These are phyloP conservation scores for Heliconius aoede DNA, from an alignment of 2,888 invertebrate species.

Conservation along the genomic window DNA sequence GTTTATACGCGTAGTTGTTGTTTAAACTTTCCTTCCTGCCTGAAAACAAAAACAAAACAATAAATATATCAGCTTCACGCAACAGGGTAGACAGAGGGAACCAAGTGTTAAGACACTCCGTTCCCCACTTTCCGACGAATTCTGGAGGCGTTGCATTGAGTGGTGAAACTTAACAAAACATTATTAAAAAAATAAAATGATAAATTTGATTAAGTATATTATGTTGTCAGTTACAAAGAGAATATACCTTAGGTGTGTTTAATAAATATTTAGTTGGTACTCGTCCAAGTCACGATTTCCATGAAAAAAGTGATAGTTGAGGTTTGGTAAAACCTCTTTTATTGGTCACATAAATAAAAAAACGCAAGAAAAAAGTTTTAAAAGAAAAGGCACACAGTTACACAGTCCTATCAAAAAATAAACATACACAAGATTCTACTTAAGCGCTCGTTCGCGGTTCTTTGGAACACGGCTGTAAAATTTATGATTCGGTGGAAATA, in stretches of 20 bases:
- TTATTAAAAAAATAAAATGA: background rate
- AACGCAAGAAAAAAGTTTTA: conserved; percentile 61
- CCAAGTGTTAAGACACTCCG: too few species aligned
- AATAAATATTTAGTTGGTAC: conserved; percentile 53
- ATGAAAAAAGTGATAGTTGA: conserved; percentile 71
- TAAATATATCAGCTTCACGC: too few species aligned
- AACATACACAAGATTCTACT: conserved; percentile 80
- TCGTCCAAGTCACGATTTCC: conserved; percentile 67
- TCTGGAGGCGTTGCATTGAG: too few species aligned
- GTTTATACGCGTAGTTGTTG: too few species aligned
- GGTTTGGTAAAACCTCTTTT: conserved; percentile 72
- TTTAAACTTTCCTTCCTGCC: too few species aligned
- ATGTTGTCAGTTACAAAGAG: background rate
- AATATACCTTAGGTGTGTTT: background rate
- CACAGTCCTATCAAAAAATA: conserved; percentile 82
- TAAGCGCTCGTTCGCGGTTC: conserved; percentile 73
- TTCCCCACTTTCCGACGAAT: too few species aligned
- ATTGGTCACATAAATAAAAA: conserved; percentile 76
- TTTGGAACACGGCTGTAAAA: conserved; percentile 77
- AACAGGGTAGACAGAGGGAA: too few species aligned
- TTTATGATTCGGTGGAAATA: conserved; percentile 79
- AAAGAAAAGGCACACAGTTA: conserved; percentile 77
- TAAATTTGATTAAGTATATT: background rate
- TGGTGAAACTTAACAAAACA: too few species aligned
- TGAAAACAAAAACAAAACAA: too few species aligned